Evolutionary conservation across 2,888 invertebrate genomes (phyloP).

Genomic region (Chrysina gloriosa): DNA sequence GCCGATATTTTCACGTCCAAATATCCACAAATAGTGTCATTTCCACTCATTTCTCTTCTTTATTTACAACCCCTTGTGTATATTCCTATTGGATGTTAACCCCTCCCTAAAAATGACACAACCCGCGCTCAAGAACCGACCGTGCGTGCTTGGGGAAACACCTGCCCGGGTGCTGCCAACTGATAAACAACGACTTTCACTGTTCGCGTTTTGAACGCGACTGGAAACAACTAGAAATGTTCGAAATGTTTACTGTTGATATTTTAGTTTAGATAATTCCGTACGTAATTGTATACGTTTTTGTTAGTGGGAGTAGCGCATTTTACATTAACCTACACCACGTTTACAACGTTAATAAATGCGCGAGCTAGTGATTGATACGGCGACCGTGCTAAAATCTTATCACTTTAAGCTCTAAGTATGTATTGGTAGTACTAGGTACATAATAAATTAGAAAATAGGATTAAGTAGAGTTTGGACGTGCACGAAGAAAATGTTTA

Average conservation of each 20-base stretch:
- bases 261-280: constrained; percentile 23
- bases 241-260: constrained; percentile 24
- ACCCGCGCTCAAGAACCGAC: constrained; percentile 41
- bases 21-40: constrained; percentile 68
- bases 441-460: too few species aligned
- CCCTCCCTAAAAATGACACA: constrained; percentile 42
- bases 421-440: too few species aligned
- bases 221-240: too few species aligned
- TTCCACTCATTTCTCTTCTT: constrained; percentile 50
- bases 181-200: not conserved
- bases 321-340: not conserved
- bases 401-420: too few species aligned
- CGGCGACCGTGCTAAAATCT: too few species aligned
- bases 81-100: constrained; percentile 40
- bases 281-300: not conserved
- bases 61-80: constrained; percentile 25
- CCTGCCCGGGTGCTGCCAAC: constrained; percentile 42
- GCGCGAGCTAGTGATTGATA: not conserved
- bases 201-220: not conserved
- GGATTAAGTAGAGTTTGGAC: too few species aligned
- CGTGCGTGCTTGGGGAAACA: constrained; percentile 39
- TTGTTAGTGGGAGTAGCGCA: constrained; percentile 15
- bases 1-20: constrained; percentile 74
- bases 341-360: not conserved
- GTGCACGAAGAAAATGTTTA: too few species aligned